Percentiles rank a stretch among this genome's conserved stretches.
Evolutionary conservation across 1,140 invertebrate species (phyloP).

Genomic region (Araneus ventricosus): DNA sequence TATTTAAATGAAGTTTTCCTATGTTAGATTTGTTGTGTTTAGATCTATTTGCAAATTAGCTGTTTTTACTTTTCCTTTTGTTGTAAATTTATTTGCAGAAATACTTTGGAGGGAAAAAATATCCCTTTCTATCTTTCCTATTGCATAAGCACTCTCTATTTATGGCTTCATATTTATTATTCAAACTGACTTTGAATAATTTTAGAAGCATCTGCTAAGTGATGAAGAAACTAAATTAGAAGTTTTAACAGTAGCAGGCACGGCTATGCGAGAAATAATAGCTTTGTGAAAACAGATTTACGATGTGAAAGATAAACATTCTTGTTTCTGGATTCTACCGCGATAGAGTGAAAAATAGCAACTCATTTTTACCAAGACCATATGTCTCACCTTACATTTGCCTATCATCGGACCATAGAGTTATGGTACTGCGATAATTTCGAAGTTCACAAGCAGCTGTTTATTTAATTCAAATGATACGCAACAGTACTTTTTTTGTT

Average conservation of each 20-base stretch:
- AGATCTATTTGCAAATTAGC: no score
- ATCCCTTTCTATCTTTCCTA: background rate
- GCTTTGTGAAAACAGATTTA: background rate
- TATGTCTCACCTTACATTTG: background rate
- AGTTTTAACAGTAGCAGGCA: no score
- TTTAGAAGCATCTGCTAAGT: background rate
- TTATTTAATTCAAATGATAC: no score
- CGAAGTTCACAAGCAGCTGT: no score
- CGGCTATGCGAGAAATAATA: background rate
- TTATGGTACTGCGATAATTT: background rate
- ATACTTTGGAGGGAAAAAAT: no score
- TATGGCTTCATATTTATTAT: background rate
- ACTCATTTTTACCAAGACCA: background rate
- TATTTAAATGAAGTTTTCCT: no score
- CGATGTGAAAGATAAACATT: background rate
- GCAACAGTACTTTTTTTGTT: no score
- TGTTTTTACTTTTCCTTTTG: no score
- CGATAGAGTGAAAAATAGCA: background rate
- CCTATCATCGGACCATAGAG: background rate
- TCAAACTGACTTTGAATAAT: background rate
- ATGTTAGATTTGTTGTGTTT: no score
- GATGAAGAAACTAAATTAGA: background rate
- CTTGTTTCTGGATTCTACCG: background rate
- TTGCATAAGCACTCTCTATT: background rate
- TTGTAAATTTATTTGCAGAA: no score